These are phyloP conservation scores for Littorina saxatilis DNA, from an alignment of 1,140 invertebrate genomes.

Conservation along the genomic window DNA sequence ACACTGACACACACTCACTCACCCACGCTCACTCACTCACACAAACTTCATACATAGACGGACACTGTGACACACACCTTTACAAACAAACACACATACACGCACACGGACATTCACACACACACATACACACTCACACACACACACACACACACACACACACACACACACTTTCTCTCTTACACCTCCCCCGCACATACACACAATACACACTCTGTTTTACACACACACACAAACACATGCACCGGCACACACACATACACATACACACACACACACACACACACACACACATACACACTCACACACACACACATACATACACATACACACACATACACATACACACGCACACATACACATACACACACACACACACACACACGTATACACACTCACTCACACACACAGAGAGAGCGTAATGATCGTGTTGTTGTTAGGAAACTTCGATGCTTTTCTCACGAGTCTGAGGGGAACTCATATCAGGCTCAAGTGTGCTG, in stretches of 20 bases:
- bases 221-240: slow-evolving; percentile 16
- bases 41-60: no score
- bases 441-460: neutral
- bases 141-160: no score
- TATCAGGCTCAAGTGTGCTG: no score
- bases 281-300: slow-evolving; percentile 9
- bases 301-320: slow-evolving; percentile 12
- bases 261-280: slow-evolving; percentile 15
- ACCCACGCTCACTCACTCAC: no score
- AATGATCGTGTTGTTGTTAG: no score
- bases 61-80: no score
- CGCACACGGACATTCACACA: no score
- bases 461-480: no score
- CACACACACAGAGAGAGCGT: neutral
- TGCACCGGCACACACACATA: slow-evolving; percentile 2
- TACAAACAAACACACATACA: no score
- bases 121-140: no score
- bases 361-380: slow-evolving; percentile 13
- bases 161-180: no score
- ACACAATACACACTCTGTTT: slow-evolving; percentile 10
- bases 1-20: no score
- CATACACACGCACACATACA: slow-evolving; percentile 12
- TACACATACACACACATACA: neutral
- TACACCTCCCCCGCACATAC: neutral
- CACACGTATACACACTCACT: neutral